These are phyloP conservation scores for Globia sparganii DNA, from an alignment of 2,888 invertebrate species.

Conservation along the genomic window DNA sequence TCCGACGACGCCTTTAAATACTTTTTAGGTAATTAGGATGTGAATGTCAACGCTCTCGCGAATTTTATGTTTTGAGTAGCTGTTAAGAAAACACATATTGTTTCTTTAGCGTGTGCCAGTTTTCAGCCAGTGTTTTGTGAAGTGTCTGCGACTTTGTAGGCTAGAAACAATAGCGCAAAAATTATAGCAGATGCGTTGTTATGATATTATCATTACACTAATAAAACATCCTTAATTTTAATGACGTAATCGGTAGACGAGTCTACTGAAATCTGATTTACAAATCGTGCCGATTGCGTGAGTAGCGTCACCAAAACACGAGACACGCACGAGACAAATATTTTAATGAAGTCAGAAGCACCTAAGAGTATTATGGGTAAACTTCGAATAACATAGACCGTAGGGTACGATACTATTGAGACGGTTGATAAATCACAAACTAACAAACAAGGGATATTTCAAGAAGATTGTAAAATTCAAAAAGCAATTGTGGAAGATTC, in stretches of 20 bases:
- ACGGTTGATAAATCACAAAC: constrained; percentile 61
- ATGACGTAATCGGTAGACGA: constrained; percentile 21
- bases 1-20: constrained; percentile 65
- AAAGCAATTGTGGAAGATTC: constrained; percentile 84
- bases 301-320: constrained; percentile 22
- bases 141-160: neutral
- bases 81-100: constrained; percentile 25
- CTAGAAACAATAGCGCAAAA: constrained; percentile 9
- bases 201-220: constrained; percentile 14
- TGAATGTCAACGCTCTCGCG: constrained; percentile 53
- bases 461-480: constrained; percentile 79
- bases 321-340: constrained; percentile 32
- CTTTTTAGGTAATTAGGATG: constrained; percentile 72
- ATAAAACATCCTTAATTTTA: neutral
- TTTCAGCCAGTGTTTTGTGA: constrained; percentile 31
- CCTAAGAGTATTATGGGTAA: constrained; percentile 35
- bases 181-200: constrained; percentile 21
- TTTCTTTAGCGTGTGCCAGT: constrained; percentile 29
- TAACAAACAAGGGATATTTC: constrained; percentile 70
- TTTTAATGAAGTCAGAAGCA: constrained; percentile 43
- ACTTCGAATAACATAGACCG: constrained; percentile 42
- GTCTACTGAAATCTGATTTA: constrained; percentile 3
- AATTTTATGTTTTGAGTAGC: constrained; percentile 34
- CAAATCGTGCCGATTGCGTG: constrained; percentile 26
- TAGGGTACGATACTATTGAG: constrained; percentile 9